Conservation (phyloP, 2,888 invertebrate species). For the Schizotus pectinicornis region DNA sequence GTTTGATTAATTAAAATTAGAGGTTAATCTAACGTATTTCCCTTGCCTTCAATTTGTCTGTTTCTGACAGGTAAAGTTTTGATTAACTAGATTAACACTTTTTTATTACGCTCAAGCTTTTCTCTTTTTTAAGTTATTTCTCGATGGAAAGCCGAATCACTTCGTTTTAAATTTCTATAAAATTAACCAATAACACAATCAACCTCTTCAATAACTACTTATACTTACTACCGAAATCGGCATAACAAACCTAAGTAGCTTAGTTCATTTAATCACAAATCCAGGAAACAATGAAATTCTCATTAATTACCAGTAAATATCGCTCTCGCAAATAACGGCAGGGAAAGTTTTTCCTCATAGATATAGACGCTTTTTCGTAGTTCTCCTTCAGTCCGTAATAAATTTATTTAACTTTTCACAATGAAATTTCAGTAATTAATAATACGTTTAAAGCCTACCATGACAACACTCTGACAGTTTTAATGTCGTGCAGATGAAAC, state of each 20-base stretch:
- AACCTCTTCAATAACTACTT: too few relatives aligned
- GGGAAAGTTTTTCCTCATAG: conserved; percentile 5
- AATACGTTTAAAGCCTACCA: conserved; percentile 22
- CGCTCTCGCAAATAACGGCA: background rate
- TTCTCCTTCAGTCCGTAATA: conserved; percentile 6
- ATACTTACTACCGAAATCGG: too few relatives aligned
- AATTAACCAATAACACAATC: too few relatives aligned
- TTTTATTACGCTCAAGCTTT: background rate
- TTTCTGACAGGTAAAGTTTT: conserved; percentile 17
- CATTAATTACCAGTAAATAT: conserved; percentile 16
- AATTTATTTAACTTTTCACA: conserved; percentile 27
- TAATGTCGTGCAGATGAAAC: conserved; percentile 28
- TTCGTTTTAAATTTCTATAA: background rate
- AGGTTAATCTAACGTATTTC: conserved; percentile 20
- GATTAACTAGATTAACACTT: background rate
- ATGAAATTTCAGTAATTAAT: conserved; percentile 29
- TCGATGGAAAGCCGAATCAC: background rate
- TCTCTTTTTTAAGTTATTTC: background rate
- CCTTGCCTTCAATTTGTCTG: conserved; percentile 17
- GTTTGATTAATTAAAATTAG: conserved; percentile 26
- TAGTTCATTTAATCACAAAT: background rate
- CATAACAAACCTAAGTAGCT: too few relatives aligned
- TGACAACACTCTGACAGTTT: conserved; percentile 26
- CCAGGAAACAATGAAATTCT: conserved; percentile 4
- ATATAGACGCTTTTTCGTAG: conserved; percentile 6